Evolutionary conservation across 2,797 vertebrate genomes (phyloP).

Genomic region (Melanotaenia maccullochi): DNA sequence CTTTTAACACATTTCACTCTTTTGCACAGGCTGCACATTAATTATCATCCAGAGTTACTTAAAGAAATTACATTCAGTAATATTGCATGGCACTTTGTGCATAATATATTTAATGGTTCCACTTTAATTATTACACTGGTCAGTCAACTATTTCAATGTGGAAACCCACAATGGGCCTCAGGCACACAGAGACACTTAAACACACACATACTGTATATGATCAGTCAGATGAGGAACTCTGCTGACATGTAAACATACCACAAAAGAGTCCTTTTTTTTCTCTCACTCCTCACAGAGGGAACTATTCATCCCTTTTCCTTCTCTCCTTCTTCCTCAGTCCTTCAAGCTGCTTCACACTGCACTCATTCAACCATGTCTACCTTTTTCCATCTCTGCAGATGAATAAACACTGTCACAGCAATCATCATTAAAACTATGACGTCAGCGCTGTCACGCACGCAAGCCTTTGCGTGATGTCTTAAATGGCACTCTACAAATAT

Average conservation of each 20-base stretch:
- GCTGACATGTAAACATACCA: constrained; percentile 76
- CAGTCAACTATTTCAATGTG: constrained; percentile 30
- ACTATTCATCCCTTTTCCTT: constrained; percentile 60
- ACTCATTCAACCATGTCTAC: constrained; percentile 68
- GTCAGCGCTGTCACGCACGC: constrained; percentile 40
- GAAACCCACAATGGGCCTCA: constrained; percentile 9
- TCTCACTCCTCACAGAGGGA: constrained; percentile 65
- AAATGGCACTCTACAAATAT: constrained; percentile 3
- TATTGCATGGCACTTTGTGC: constrained; percentile 25
- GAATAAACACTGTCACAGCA: constrained; percentile 78
- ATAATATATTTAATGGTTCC: constrained; percentile 38
- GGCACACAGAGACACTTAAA: constrained; percentile 21
- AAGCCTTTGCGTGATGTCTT: constrained; percentile 18
- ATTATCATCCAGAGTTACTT: constrained; percentile 29
- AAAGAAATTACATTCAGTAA: constrained; percentile 47
- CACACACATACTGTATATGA: constrained; percentile 37
- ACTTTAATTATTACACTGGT: constrained; percentile 27
- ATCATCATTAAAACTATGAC: constrained; percentile 74
- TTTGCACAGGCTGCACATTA: constrained; percentile 28
- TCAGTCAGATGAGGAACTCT: constrained; percentile 66
- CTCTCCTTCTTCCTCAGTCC: constrained; percentile 52
- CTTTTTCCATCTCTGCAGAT: constrained; percentile 72
- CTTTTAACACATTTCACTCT: constrained; percentile 21
- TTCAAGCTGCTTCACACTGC: constrained; percentile 62
- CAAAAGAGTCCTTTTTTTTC: constrained; percentile 68